These are phyloP conservation scores for Amphilophus citrinellus DNA, from an alignment of 2,113 vertebrate species.

Conservation along the genomic window DNA sequence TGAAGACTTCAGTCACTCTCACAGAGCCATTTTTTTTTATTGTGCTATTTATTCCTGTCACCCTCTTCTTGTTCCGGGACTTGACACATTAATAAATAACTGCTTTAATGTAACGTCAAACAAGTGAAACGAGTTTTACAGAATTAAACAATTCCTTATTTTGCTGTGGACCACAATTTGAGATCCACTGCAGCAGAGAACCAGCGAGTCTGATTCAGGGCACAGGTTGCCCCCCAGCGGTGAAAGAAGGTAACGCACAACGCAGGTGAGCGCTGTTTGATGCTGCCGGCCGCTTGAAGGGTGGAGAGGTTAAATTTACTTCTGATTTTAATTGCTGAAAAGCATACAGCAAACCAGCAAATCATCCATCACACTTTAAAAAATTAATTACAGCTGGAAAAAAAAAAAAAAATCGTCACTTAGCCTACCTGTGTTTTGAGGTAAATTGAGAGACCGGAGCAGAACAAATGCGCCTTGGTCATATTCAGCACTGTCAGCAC, in stretches of 20 bases:
- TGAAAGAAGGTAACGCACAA: slow-evolving; percentile 30
- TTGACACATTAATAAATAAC: neutral
- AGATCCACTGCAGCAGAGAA: neutral
- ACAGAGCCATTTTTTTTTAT: neutral
- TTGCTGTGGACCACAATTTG: neutral
- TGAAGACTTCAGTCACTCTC: neutral
- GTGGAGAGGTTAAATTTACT: neutral
- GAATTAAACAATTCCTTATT: neutral
- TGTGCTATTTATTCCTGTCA: neutral
- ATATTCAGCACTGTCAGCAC: slow-evolving; percentile 23
- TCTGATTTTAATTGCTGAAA: neutral
- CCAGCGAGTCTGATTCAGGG: slow-evolving; percentile 43
- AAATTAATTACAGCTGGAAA: neutral
- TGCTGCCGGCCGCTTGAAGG: slow-evolving; percentile 9
- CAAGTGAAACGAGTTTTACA: neutral
- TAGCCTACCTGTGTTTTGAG: slow-evolving; percentile 73
- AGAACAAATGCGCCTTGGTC: slow-evolving; percentile 43
- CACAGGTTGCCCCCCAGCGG: slow-evolving; percentile 67
- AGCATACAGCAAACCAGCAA: no score
- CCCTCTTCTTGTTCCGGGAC: neutral
- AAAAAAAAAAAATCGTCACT: neutral
- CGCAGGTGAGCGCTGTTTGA: slow-evolving; percentile 60
- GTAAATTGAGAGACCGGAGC: slow-evolving; percentile 72
- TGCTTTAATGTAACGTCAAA: neutral
- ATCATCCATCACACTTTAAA: neutral